Evolutionary conservation across 2,113 vertebrate genomes (phyloP).

Genomic region (Trematomus loennbergii): DNA sequence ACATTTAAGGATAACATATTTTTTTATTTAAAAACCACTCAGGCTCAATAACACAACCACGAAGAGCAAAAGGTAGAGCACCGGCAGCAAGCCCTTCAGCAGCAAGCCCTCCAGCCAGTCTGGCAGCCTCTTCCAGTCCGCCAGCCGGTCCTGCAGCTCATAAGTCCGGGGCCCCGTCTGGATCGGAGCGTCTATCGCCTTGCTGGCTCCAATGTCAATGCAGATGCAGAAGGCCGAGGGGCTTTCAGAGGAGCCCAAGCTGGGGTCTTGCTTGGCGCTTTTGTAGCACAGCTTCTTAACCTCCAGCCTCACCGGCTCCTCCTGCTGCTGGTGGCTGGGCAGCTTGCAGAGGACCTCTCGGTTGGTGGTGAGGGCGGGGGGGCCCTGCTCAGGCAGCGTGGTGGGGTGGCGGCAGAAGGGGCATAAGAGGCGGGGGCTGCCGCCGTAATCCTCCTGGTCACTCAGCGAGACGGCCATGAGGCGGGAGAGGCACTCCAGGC

Average conservation of each 20-base stretch:
- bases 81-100: too few species aligned
- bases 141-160: conserved; percentile 75
- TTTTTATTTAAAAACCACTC: too few species aligned
- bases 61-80: conserved; percentile 85
- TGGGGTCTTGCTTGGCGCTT: conserved; percentile 26
- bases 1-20: too few species aligned
- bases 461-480: conserved; percentile 83
- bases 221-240: conserved; percentile 82
- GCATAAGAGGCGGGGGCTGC: conserved; percentile 84
- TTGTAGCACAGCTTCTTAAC: conserved; percentile 92
- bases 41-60: conserved; percentile 88
- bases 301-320: conserved; percentile 91
- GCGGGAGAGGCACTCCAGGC: conserved; percentile 94
- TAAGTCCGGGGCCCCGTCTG: neutral
- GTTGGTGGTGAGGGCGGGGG: conserved; percentile 89
- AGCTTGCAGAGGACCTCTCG: conserved; percentile 88
- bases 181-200: neutral
- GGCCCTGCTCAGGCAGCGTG: conserved; percentile 84
- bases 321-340: conserved; percentile 86
- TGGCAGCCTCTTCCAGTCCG: conserved; percentile 90
- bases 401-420: conserved; percentile 94
- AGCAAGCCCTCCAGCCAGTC: too few species aligned
- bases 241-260: conserved; percentile 35
- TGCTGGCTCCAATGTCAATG: conserved; percentile 90
- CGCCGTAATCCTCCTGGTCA: conserved; percentile 41